Conservation (phyloP, 2,113 vertebrate species). For the Melanostigma gelatinosum region DNA sequence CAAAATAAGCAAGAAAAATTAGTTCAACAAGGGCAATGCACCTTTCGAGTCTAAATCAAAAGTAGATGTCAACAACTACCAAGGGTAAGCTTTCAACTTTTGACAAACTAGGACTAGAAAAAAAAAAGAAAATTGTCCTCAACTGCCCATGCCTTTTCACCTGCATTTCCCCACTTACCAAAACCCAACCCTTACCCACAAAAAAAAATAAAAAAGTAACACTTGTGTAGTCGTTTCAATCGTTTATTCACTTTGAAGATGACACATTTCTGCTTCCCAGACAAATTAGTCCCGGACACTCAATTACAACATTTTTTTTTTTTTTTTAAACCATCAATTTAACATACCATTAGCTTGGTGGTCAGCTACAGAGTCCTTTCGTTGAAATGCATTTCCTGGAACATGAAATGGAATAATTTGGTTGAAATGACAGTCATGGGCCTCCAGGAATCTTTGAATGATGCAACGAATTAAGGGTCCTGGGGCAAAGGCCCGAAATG, state of each 20-base stretch:
- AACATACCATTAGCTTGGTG: slow-evolving; percentile 21
- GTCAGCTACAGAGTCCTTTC: not conserved
- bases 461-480: not conserved
- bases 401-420: not conserved
- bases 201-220: too few relatives aligned
- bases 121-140: not conserved
- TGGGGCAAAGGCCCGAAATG: not conserved
- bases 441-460: slow-evolving; percentile 11
- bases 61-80: not conserved
- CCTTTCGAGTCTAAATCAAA: slow-evolving; percentile 3
- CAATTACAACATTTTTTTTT: not conserved
- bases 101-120: not conserved
- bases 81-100: not conserved
- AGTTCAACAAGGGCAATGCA: slow-evolving; percentile 38
- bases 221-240: not conserved
- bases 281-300: not conserved
- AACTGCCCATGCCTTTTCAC: not conserved
- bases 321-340: not conserved
- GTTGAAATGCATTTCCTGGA: slow-evolving; percentile 20
- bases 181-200: not conserved
- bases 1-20: slow-evolving; percentile 13
- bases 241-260: slow-evolving; percentile 42
- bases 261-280: not conserved
- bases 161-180: not conserved
- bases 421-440: not conserved